Percentiles rank a stretch among this genome's conserved stretches.
Conservation (phyloP, 2,113 vertebrate genomes). For the Panthera leo region DNA sequence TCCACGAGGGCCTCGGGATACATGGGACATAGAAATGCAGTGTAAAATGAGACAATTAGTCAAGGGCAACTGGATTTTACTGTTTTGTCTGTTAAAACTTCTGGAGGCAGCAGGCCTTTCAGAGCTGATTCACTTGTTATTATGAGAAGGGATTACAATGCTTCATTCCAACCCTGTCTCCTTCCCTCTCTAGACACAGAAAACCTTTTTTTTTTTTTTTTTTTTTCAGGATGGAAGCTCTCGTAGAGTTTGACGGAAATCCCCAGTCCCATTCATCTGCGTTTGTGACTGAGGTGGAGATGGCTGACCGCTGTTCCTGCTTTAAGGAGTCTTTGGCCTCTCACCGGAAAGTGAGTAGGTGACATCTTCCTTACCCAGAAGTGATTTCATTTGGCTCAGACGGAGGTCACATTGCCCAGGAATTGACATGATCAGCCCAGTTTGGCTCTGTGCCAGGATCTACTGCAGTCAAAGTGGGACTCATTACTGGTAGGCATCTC, state of each 20-base stretch:
- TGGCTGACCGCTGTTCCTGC: background rate
- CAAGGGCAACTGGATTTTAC: background rate
- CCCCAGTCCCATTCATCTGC: background rate
- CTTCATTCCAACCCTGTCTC: background rate
- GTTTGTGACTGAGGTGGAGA: background rate
- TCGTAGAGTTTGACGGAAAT: background rate
- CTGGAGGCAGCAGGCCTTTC: background rate
- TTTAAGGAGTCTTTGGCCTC: conserved; percentile 37
- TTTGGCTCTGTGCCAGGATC: background rate
- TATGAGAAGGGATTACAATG: background rate
- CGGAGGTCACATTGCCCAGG: background rate
- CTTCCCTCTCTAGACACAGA: background rate
- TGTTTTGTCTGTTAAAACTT: background rate
- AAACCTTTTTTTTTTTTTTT: background rate
- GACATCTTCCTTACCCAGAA: conserved; percentile 25
- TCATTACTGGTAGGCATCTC: background rate
- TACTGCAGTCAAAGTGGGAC: background rate
- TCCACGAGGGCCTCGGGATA: background rate
- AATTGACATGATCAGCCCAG: conserved; percentile 37
- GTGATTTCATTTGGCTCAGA: background rate
- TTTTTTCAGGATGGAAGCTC: background rate
- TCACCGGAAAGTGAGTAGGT: background rate
- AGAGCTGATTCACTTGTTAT: background rate
- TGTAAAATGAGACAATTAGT: background rate
- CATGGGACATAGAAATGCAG: background rate